Conservation (phyloP, 2,888 invertebrate species). For the Drosophila leonis region DNA sequence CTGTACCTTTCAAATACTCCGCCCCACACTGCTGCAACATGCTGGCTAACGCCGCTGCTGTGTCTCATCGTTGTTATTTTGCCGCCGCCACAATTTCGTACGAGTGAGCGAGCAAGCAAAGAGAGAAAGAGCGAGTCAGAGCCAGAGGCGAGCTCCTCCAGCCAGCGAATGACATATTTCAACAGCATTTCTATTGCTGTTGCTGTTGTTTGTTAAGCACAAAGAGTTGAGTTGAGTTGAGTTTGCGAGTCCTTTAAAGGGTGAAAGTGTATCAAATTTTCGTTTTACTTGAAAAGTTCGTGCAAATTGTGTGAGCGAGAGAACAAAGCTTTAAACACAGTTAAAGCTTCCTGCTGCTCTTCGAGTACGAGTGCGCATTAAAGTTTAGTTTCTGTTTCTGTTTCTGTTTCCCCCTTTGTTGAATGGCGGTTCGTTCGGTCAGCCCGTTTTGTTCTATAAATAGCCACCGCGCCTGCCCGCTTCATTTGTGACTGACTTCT, state of each 20-base stretch:
- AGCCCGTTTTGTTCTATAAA: slow-evolving; percentile 58
- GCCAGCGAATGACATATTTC: slow-evolving; percentile 72
- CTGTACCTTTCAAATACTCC: slow-evolving; percentile 36
- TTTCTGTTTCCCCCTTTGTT: slow-evolving; percentile 24
- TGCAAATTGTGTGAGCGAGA: slow-evolving; percentile 31
- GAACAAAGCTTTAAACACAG: slow-evolving; percentile 48
- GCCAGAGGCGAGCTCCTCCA: slow-evolving; percentile 6
- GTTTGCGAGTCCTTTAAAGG: slow-evolving; percentile 70
- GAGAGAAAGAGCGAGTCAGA: slow-evolving; percentile 17
- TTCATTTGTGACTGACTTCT: slow-evolving; percentile 38
- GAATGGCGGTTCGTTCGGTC: too few relatives aligned
- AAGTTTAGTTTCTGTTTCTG: slow-evolving; percentile 49
- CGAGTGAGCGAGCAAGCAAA: slow-evolving; percentile 22
- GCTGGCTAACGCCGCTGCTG: slow-evolving; percentile 37
- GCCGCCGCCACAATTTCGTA: slow-evolving; percentile 70
- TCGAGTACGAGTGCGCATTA: slow-evolving; percentile 53
- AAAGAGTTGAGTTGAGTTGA: slow-evolving; percentile 14
- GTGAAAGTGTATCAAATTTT: slow-evolving; percentile 68
- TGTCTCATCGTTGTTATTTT: slow-evolving; percentile 75
- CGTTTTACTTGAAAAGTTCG: slow-evolving; percentile 40
- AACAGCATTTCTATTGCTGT: slow-evolving; percentile 49
- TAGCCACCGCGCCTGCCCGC: slow-evolving; percentile 39
- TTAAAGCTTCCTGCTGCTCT: slow-evolving; percentile 46
- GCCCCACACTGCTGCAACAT: slow-evolving; percentile 59
- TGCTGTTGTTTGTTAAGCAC: slow-evolving; percentile 32